Base-by-base conservation (phyloP, 2,797 vertebrate species). In the Aphelocoma californica region DNA sequence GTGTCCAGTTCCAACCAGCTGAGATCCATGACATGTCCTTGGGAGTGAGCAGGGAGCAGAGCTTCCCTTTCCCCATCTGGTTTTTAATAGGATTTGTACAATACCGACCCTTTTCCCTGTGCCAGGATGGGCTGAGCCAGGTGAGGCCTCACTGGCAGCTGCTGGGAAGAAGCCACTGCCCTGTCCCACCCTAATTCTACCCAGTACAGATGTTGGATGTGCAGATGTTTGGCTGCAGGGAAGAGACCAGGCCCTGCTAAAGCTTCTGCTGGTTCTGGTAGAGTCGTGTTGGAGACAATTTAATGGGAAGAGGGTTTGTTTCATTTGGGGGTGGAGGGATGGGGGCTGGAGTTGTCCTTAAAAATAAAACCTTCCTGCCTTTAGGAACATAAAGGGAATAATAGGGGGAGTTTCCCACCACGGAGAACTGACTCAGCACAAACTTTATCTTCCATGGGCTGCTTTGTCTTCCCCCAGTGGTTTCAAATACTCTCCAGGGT, bases 371-470 rank as follows among this genome's bases (percentile, higher is more conserved):
- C 42, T 48, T 20, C 45, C 54, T 54, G 7, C 14, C 7, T 29
- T 47, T 9, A 19, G 29, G 54, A 62, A 50, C 8, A 17, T n/a
- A 14, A 65, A 57, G 31, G 9, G 36, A 40, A 14, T 7, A 51
- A 18, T 0, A 32, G 20, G 0, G 0, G 1, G 29, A 67, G 50
- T 28, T n/a, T 71, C 54, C 32, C 23, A 4, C 3, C 34, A n/a
- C 44, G 66, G 56, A 50, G 32, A 69, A 61, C 12, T 4, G 17
- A 21, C 20, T 51, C 79, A 19, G 29, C 24, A 87, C 40, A 18
- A 45, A 28, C 7, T 23, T 47, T 7, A 1, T 23, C 44, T 62
- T 54, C 65, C 26, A 3, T 4, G 32, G 48, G 36, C 25, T 51
- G 42, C 51, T 84, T 16, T 48, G 19, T 23, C 48, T 28, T 28